Evolutionary conservation across 2,797 vertebrate genomes (phyloP).

Genomic region (Mustela erminea): DNA sequence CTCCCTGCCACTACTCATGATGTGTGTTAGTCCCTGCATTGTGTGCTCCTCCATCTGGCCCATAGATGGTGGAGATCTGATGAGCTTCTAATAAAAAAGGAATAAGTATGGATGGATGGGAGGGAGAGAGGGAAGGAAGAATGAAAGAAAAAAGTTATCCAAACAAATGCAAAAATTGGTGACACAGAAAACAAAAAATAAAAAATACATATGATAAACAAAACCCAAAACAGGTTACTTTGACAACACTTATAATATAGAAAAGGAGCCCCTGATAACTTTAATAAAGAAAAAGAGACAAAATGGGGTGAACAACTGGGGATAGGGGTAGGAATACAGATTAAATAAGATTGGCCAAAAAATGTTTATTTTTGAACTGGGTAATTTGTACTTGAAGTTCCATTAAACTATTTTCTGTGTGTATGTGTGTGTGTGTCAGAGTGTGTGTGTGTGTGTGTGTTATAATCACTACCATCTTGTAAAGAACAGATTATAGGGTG

Average conservation of each 20-base stretch:
- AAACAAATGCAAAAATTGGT: background rate
- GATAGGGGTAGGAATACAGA: background rate
- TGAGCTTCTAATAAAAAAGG: background rate
- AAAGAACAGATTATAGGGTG: background rate
- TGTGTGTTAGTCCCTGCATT: background rate
- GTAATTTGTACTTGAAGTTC: background rate
- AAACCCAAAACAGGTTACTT: background rate
- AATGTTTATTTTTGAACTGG: background rate
- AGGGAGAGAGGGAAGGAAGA: background rate
- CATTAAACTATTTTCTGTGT: background rate
- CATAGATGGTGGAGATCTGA: background rate
- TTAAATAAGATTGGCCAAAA: background rate
- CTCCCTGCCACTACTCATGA: background rate
- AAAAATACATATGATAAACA: background rate
- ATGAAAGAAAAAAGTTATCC: background rate
- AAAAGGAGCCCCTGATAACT: background rate
- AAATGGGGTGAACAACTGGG: background rate
- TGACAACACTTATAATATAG: background rate
- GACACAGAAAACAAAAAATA: constrained; percentile 28
- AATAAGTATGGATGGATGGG: background rate
- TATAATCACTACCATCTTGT: background rate
- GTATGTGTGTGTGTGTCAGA: background rate
- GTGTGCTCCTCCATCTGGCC: background rate
- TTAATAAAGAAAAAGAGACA: background rate
- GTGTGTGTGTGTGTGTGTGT: background rate